Evolutionary conservation across 2,888 invertebrate species (phyloP).

Genomic region (Gari tellinella): DNA sequence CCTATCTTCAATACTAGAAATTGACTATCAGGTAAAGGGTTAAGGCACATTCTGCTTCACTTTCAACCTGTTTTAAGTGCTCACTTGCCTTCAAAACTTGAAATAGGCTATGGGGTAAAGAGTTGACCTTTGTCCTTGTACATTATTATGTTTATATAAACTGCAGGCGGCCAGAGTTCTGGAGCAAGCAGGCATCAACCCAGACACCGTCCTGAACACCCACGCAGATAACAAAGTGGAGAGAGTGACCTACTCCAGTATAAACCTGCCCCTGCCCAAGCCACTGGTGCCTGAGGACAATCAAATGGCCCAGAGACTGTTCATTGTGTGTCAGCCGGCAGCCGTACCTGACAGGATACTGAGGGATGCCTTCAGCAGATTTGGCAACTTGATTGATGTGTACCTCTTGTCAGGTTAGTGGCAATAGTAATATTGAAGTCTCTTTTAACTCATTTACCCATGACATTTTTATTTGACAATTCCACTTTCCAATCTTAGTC

Average conservation of each 20-base stretch:
- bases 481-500: too few relatives aligned
- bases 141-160: too few relatives aligned
- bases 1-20: too few relatives aligned
- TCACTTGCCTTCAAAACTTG: too few relatives aligned
- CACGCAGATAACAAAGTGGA: constrained; percentile 53
- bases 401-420: constrained; percentile 91
- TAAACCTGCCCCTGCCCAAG: constrained; percentile 86
- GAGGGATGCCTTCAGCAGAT: constrained; percentile 95
- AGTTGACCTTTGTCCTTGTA: too few relatives aligned
- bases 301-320: constrained; percentile 85
- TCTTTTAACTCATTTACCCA: too few relatives aligned
- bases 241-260: constrained; percentile 85
- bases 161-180: constrained; percentile 74
- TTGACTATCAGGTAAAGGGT: too few relatives aligned
- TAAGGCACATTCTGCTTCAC: too few relatives aligned
- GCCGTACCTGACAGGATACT: constrained; percentile 92
- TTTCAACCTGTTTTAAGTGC: too few relatives aligned
- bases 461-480: too few relatives aligned
- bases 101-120: too few relatives aligned
- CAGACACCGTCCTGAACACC: constrained; percentile 63
- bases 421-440: too few relatives aligned
- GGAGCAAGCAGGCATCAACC: constrained; percentile 77
- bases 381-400: constrained; percentile 95
- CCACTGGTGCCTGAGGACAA: constrained; percentile 85
- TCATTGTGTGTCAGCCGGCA: constrained; percentile 87